Evolutionary conservation across 2,113 vertebrate species (phyloP), one percentile per base, ranked within the genome.

Genomic region (Prietella phreatophila): DNA sequence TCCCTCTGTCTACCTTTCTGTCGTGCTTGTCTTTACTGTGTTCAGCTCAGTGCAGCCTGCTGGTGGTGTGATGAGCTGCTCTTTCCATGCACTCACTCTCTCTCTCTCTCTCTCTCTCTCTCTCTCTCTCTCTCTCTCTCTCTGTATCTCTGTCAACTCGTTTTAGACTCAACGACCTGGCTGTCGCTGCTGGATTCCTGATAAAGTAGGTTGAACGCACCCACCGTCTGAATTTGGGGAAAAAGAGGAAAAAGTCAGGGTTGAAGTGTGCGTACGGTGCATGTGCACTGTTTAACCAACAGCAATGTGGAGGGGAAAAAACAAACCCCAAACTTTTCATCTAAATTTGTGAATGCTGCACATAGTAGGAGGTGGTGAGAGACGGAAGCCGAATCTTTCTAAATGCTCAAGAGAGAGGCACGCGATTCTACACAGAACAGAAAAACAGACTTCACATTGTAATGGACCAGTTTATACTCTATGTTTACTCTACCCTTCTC

Each of bases 101-200:
- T 83, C 78, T 89, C 88, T 84, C 61, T 71, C 76, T 87, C 47
- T 71, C 60, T 71, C 67, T n/a, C 85, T 55, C 67, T 3, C 69
- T 85, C 30, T 47, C 60, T 73, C 69, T 85, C 60, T 71, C 67
- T n/a, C 85, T 55, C 67, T 3, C 69, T 85, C 30, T 47, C 60
- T 73, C 69, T 85, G 63, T 88, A 86, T 76, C 63, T 88, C 85
- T 90, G 89, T 89, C 89, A 39, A 60, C 87, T 94, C 90, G 65
- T 91, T 83, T 94, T 89, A 93, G 87, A 79, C 88, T 93, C 92
- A 93, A 67, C 63, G 82, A 81, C 86, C 88, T 88, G 84, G 53
- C 82, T 61, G 42, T 83, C 33, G 33, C 85, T 89, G 76, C 86
- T 87, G 85, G 86, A 82, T 86, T 85, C 53, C 89, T 85, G 50